Conservation (phyloP, 2,113 vertebrate genomes). For the Cheirogaleus medius region DNA sequence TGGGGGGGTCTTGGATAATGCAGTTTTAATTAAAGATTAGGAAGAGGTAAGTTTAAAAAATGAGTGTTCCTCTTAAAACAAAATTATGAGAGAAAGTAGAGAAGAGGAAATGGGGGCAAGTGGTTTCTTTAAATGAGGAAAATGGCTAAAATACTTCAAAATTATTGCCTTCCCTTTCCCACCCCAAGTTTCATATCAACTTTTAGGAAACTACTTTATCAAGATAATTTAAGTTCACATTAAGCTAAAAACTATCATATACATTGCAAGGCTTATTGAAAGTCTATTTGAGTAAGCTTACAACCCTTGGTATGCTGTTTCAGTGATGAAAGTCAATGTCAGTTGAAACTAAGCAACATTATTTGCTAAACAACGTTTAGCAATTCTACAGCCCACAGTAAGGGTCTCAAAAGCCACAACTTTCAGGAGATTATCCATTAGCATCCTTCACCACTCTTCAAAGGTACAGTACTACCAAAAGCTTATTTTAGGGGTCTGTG, state of each 20-base stretch:
- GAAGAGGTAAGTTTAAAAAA: slow-evolving; percentile 42
- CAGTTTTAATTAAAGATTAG: slow-evolving; percentile 51
- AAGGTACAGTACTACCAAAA: slow-evolving; percentile 87
- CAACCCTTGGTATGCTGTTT: slow-evolving; percentile 69
- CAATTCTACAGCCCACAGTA: slow-evolving; percentile 80
- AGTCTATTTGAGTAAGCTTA: slow-evolving; percentile 79
- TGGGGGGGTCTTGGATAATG: slow-evolving; percentile 33
- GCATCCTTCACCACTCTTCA: slow-evolving; percentile 88
- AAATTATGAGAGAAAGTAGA: slow-evolving; percentile 59
- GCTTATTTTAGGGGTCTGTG: slow-evolving; percentile 88
- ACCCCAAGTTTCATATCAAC: slow-evolving; percentile 70
- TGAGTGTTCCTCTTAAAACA: slow-evolving; percentile 63
- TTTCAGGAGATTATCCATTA: slow-evolving; percentile 85
- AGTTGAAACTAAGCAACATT: slow-evolving; percentile 77
- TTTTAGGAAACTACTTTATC: slow-evolving; percentile 79
- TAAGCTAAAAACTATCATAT: slow-evolving; percentile 72
- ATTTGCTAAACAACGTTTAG: slow-evolving; percentile 80
- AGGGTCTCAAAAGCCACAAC: slow-evolving; percentile 83
- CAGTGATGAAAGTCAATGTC: slow-evolving; percentile 77
- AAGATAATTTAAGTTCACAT: slow-evolving; percentile 77
- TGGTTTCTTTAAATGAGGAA: slow-evolving; percentile 60
- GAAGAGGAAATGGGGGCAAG: slow-evolving; percentile 60
- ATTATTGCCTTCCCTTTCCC: slow-evolving; percentile 73
- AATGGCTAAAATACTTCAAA: slow-evolving; percentile 53
- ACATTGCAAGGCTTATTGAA: slow-evolving; percentile 76